Evolutionary conservation across 2,797 vertebrate species (phyloP).

Genomic region (Euthynnus affinis): DNA sequence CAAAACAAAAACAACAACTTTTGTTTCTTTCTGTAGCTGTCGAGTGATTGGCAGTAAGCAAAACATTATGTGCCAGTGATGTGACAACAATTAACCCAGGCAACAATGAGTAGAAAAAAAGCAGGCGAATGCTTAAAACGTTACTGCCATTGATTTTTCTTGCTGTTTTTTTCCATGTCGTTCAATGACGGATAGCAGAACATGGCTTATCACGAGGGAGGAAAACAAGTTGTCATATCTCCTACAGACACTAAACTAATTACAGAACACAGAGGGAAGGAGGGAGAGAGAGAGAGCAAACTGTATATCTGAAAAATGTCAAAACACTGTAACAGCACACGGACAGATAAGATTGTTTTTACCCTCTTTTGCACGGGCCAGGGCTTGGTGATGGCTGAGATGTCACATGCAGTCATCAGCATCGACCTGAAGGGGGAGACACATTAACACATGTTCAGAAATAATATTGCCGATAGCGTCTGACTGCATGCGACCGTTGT

Average conservation of each 20-base stretch:
- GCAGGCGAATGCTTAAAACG: background rate
- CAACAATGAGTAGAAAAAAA: background rate
- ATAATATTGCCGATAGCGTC: background rate
- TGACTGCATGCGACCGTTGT: background rate
- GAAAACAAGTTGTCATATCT: background rate
- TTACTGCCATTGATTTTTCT: background rate
- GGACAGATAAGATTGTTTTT: conserved; percentile 14
- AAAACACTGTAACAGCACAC: background rate
- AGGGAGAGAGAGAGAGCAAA: background rate
- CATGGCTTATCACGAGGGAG: no score
- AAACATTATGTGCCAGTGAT: no score
- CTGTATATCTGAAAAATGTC: background rate
- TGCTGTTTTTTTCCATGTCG: background rate
- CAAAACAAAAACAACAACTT: no score
- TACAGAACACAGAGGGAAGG: background rate
- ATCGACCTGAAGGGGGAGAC: conserved; percentile 89
- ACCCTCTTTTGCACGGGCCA: conserved; percentile 98
- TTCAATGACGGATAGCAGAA: background rate
- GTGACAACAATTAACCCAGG: no score
- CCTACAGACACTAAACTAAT: background rate
- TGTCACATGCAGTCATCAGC: conserved; percentile 99
- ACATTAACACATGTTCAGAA: conserved; percentile 25
- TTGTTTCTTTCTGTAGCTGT: no score
- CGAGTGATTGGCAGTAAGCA: no score
- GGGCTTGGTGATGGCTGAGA: conserved; percentile 98